Evolutionary conservation across 2,113 vertebrate species (phyloP).

Genomic region (Sitta europaea): DNA sequence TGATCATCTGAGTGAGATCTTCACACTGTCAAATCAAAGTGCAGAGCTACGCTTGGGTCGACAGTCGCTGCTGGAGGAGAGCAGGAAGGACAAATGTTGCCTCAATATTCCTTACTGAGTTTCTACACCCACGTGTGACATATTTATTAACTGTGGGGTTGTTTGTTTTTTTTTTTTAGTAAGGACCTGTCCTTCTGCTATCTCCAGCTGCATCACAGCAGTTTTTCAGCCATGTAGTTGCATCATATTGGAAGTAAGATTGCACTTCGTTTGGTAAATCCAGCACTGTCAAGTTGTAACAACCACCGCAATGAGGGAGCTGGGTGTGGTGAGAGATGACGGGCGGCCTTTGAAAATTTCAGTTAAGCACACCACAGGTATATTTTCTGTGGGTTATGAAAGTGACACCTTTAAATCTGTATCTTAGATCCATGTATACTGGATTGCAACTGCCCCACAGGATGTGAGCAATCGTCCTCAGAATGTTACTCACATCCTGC

Average conservation of each 20-base stretch:
- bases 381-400: neutral
- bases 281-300: constrained; percentile 68
- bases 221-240: constrained; percentile 67
- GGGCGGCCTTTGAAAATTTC: neutral
- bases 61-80: neutral
- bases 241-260: constrained; percentile 66
- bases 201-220: constrained; percentile 74
- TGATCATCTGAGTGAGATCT: neutral
- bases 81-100: neutral
- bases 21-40: neutral
- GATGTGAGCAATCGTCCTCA: neutral
- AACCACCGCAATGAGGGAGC: constrained; percentile 43
- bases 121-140: constrained; percentile 22
- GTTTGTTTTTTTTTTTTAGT: constrained; percentile 54
- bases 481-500: neutral
- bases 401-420: neutral
- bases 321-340: neutral
- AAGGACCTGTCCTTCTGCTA: constrained; percentile 58
- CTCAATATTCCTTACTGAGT: neutral
- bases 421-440: neutral
- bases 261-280: constrained; percentile 76
- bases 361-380: neutral
- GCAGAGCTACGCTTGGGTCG: neutral
- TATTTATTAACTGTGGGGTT: constrained; percentile 49
- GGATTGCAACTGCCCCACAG: neutral